Conservation (phyloP, 2,888 invertebrate species). For the Aphidius colemani region DNA sequence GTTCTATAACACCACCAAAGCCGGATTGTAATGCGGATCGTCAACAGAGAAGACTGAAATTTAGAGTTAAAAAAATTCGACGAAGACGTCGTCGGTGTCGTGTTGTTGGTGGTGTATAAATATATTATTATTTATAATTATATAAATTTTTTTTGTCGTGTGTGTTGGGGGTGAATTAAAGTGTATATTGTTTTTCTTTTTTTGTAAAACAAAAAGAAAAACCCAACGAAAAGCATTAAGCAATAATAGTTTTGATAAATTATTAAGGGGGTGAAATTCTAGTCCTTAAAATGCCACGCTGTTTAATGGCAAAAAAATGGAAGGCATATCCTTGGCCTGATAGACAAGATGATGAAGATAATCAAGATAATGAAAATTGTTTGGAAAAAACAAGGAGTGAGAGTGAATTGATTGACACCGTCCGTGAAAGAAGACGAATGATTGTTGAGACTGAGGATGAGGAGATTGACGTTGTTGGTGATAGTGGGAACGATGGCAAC, state of each 20-base stretch:
- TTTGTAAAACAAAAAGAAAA: too few species aligned
- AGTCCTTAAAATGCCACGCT: slow-evolving; percentile 79
- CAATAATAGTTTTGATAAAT: too few species aligned
- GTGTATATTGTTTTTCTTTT: slow-evolving; percentile 9
- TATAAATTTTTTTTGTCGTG: slow-evolving; percentile 19
- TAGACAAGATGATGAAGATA: slow-evolving; percentile 61
- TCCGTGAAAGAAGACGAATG: slow-evolving; percentile 34
- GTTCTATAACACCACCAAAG: slow-evolving; percentile 40
- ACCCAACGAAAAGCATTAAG: too few species aligned
- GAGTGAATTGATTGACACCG: slow-evolving; percentile 32
- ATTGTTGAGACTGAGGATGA: slow-evolving; percentile 62
- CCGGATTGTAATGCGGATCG: slow-evolving; percentile 38
- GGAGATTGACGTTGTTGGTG: slow-evolving; percentile 88
- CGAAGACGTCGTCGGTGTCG: slow-evolving; percentile 43
- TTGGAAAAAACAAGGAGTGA: slow-evolving; percentile 25
- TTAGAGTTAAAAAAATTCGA: slow-evolving; percentile 42
- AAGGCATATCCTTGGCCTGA: slow-evolving; percentile 83
- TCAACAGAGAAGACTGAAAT: slow-evolving; percentile 41
- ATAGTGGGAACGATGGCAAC: slow-evolving; percentile 49
- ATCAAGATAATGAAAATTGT: slow-evolving; percentile 31
- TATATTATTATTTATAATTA: slow-evolving; percentile 6
- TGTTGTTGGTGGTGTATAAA: slow-evolving; percentile 25
- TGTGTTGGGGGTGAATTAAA: slow-evolving; percentile 12
- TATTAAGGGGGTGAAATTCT: slow-evolving; percentile 15
- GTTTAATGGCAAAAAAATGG: slow-evolving; percentile 96